Conservation (phyloP, 2,888 invertebrate species). For the Aphrophora alni region DNA sequence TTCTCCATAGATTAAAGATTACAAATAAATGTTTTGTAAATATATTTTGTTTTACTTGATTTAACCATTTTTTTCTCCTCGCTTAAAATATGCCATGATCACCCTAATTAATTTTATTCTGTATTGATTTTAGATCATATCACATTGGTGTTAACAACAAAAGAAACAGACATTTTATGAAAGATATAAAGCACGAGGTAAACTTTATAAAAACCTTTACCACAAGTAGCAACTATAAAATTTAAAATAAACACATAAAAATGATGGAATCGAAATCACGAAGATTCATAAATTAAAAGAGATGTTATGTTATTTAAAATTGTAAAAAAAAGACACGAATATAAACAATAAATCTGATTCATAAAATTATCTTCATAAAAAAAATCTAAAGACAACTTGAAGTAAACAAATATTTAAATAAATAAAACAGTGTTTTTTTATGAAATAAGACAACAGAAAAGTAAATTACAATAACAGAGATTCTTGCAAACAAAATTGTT, state of each 20-base stretch:
- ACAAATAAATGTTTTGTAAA: too few species aligned
- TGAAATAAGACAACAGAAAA: not conserved
- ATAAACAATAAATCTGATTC: not conserved
- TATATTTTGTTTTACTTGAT: too few species aligned
- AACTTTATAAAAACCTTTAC: too few species aligned
- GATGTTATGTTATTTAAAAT: too few species aligned
- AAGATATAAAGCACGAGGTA: too few species aligned
- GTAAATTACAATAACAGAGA: not conserved
- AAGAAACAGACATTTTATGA: too few species aligned
- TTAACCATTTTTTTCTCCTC: too few species aligned
- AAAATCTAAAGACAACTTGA: not conserved
- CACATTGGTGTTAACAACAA: too few species aligned
- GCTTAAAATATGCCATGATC: not conserved
- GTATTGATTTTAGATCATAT: not conserved
- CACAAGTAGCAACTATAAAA: not conserved
- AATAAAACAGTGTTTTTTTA: not conserved
- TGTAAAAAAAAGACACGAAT: too few species aligned
- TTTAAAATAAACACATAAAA: not conserved
- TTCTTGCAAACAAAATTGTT: not conserved
- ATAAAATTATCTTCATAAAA: not conserved
- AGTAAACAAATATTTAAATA: not conserved
- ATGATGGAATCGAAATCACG: not conserved
- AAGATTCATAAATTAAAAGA: not conserved
- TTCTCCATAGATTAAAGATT: too few species aligned
- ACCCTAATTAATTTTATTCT: not conserved